Base-by-base conservation (phyloP, 2,797 vertebrate genomes). In the Leuciscus waleckii region DNA sequence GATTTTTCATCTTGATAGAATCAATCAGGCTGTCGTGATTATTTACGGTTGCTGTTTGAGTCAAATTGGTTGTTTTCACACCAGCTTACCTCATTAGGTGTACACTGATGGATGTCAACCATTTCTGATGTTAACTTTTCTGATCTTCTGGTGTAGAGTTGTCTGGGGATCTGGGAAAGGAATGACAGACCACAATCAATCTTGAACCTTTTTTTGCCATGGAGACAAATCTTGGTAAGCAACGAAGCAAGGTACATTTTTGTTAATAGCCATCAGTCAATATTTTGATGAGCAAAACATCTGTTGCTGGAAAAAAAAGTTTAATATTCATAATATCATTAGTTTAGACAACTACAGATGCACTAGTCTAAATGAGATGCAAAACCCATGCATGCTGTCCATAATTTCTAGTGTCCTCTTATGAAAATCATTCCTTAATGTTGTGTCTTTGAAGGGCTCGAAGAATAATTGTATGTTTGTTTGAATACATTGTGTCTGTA, bases 151-250 rank as follows among this genome's bases (percentile, higher is more conserved):
- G 94, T 94, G 94, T 95, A 94, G 93, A 95, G 90, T 89, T 92
- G 89, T 94, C 96, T 94, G 95, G 93, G 94, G 93, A 96, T 94
- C 97, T 98, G 89, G n/a, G 82, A 83, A 87, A 29, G 46, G 68
- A 85, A 79, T 65, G n/a, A 87, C 23, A 81, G 37, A 56, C 26
- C 54, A 35, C 51, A 63, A 74, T 80, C 49, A 78, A 68, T 63
- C 89, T 87, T 69, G 35, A 19, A 6, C 51, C 37, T 39, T 74
- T 82, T 80, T 89, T 39, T n/a, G 14, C 85, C 79, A 79, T 82
- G 79, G 85, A 81, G 80, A 81, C 85, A 71, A 23, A 13, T 58
- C 7, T 71, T 37, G 74, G 35, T 26, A 76, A 86, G 58, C 63
- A 63, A 84, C 68, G 13, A 78, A 58, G 78, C 51, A 74, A 82